A percentile compares a stretch with the other conserved stretches of the same genome.
Evolutionary conservation across 2,113 vertebrate species (phyloP).

Genomic region (Elachura formosa): DNA sequence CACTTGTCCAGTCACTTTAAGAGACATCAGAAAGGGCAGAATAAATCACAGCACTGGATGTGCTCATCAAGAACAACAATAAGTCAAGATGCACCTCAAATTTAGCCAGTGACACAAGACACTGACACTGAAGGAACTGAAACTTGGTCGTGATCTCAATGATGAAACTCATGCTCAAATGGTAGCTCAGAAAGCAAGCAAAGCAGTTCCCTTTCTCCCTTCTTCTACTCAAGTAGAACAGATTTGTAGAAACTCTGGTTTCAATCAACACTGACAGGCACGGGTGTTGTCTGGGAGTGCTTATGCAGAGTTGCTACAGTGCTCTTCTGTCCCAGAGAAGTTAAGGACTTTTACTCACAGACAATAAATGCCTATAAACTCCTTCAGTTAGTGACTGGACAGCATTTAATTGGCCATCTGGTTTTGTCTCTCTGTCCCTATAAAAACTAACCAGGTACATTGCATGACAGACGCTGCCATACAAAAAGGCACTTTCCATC

Average conservation of each 20-base stretch:
- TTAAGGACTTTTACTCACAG: background rate
- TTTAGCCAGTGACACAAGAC: background rate
- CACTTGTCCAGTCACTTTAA: constrained; percentile 86
- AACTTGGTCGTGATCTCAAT: background rate
- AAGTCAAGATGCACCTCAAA: background rate
- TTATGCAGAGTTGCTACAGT: background rate
- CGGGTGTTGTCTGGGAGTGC: background rate
- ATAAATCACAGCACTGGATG: background rate
- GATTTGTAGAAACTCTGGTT: background rate
- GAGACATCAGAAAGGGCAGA: background rate
- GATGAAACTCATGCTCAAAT: background rate
- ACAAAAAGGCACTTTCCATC: background rate
- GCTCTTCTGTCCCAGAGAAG: background rate
- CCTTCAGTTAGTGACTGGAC: background rate
- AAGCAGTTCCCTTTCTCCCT: background rate
- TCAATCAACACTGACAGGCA: background rate
- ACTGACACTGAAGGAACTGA: background rate
- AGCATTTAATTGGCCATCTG: background rate
- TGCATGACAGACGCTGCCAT: background rate
- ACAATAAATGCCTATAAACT: background rate
- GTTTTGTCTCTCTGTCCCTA: background rate
- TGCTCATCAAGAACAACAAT: accelerated
- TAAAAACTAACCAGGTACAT: background rate
- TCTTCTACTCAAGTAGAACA: background rate
- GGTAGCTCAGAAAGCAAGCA: background rate